Evolutionary conservation across 2,113 vertebrate species (phyloP), one percentile per base, ranked within the genome.

Genomic region (Arizona elegans): DNA sequence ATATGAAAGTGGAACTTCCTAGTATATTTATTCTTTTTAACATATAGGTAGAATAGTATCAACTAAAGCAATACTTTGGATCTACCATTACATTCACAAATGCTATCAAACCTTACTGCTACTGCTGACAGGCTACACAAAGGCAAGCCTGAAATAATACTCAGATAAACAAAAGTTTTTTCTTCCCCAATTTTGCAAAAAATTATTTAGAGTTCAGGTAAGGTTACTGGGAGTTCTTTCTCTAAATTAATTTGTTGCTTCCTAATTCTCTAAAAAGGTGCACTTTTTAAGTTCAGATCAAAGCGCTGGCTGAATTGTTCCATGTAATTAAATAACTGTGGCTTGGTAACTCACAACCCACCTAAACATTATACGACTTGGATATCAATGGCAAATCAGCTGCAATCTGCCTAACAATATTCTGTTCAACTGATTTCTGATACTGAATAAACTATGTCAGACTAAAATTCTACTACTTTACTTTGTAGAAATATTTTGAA

Each of bases 381-480:
- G 8, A 56, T 17, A 23, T 24, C 33, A 2, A 29, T 89, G n/a
- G 19, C 19, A 85, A n/a, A 92, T 86, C 62, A 59, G 55, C 59
- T 38, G 9, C 52, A 88, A 8, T 55, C 43, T 59, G 43, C 17
- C 21, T 81, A 15, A 50, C 5, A 24, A 81, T 75, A 8, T 89
- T 52, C 19, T 93, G 50, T n/a, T 8, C 15, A 53, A 55, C 8
- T 86, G 55, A 38, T 90, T n/a, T 17, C 7, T 26, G 3, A n/a
- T 85, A 29, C 19, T 90, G 55, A 90, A 59, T 21, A 38, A 23
- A 59, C 38, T 29, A 4, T 56, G 21, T 86, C 86, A 85, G 92
- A 29, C 8, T 65, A 89, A 94, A 95, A 81, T 8, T 62, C 55
- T 33, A 86, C 55, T 87, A n/a, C 8, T 86, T 96, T 90, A 88